phyloP scores from a whole-genome alignment of 2,113 vertebrate genomes.

The Bos javanicus region DNA sequence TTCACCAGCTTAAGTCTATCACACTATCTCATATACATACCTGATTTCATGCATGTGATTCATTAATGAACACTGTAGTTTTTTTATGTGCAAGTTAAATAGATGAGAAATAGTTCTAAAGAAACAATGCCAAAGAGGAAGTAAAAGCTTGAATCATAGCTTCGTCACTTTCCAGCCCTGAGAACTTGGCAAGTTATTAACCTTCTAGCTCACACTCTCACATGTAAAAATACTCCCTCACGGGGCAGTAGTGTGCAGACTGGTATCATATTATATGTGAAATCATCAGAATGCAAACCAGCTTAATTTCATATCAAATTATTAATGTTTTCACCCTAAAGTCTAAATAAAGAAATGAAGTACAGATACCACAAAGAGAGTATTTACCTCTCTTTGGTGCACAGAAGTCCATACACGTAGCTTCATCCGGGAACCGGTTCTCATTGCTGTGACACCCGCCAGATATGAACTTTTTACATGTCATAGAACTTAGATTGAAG shows the following conservation, averaged over 20 bases:
- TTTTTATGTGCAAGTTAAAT: neutral
- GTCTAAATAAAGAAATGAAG: neutral
- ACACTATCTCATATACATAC: neutral
- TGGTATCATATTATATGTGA: neutral
- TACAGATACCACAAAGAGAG: neutral
- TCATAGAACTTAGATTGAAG: conserved; percentile 92
- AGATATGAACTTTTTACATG: conserved; percentile 86
- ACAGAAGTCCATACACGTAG: conserved; percentile 87
- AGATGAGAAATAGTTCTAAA: neutral
- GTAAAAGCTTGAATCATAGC: neutral
- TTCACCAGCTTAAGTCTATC: neutral
- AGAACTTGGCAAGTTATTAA: neutral
- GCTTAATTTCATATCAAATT: neutral
- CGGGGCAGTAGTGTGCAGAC: neutral
- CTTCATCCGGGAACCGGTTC: conserved; percentile 86
- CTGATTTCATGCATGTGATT: neutral
- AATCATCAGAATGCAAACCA: neutral
- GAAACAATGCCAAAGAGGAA: neutral
- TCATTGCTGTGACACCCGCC: conserved; percentile 84
- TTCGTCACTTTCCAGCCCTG: neutral
- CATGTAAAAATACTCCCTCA: neutral
- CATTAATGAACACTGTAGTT: neutral
- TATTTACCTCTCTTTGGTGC: conserved; percentile 84
- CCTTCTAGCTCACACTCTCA: neutral
- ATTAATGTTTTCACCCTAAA: neutral